These are phyloP conservation scores for Beaufortia kweichowensis DNA, from an alignment of 2,113 vertebrate genomes.

Conservation along the genomic window DNA sequence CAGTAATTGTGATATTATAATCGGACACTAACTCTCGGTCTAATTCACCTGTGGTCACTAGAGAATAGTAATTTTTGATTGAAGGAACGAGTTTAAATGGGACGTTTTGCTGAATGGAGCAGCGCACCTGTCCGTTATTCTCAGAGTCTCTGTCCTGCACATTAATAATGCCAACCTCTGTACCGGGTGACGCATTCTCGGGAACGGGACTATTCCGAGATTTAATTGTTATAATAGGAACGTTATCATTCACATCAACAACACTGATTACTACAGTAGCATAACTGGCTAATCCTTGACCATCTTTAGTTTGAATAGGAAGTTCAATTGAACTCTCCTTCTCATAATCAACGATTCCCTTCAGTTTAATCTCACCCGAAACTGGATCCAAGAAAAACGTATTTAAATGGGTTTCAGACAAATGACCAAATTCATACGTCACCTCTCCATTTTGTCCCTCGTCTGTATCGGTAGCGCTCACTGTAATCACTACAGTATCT, in stretches of 20 bases:
- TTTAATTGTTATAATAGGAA: background rate
- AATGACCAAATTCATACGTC: background rate
- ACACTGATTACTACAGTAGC: constrained; percentile 65
- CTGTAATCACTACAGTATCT: constrained; percentile 34
- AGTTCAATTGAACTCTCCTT: constrained; percentile 65
- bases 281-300: constrained; percentile 57
- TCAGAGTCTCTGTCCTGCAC: constrained; percentile 75
- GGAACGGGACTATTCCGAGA: background rate
- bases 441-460: constrained; percentile 23
- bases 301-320: constrained; percentile 69
- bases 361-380: background rate
- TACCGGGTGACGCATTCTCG: background rate
- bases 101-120: constrained; percentile 63
- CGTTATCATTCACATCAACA: background rate
- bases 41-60: constrained; percentile 61
- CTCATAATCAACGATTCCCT: constrained; percentile 72
- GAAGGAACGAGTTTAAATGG: constrained; percentile 75
- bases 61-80: constrained; percentile 70
- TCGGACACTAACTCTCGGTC: constrained; percentile 66
- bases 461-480: constrained; percentile 43
- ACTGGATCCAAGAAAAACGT: background rate
- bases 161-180: constrained; percentile 71
- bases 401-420: constrained; percentile 63
- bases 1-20: constrained; percentile 70
- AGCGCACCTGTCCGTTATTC: constrained; percentile 68